These are phyloP conservation scores for Scaptomyza caliginosa DNA, from an alignment of 2,888 invertebrate species.

Conservation along the genomic window DNA sequence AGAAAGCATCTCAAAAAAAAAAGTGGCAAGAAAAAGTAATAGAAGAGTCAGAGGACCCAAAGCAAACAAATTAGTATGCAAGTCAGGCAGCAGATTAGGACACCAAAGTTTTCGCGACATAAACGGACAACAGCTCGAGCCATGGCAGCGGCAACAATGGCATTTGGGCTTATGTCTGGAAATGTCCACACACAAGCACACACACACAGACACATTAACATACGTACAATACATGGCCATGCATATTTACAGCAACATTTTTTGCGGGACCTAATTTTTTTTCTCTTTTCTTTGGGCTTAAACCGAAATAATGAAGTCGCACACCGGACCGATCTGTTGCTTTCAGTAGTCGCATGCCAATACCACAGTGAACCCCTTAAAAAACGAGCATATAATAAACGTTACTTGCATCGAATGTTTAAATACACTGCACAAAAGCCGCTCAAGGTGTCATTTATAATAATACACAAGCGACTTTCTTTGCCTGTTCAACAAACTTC, in stretches of 20 bases:
- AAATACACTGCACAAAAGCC: constrained; percentile 5
- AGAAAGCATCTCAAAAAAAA: constrained; percentile 35
- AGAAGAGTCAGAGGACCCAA: constrained; percentile 33
- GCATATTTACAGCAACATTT: constrained; percentile 4
- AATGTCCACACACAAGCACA: constrained; percentile 25
- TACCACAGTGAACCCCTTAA: constrained; percentile 17
- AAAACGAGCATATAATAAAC: background rate
- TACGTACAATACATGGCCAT: constrained; percentile 6
- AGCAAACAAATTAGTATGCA: constrained; percentile 80
- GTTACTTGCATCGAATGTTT: background rate
- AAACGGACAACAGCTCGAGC: constrained; percentile 67
- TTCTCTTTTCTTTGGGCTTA: constrained; percentile 28
- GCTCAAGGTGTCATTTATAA: background rate
- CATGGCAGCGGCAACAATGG: constrained; percentile 43
- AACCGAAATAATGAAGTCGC: constrained; percentile 68
- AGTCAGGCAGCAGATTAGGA: constrained; percentile 79
- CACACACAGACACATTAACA: constrained; percentile 17
- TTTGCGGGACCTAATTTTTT: constrained; percentile 1
- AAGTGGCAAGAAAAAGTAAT: background rate
- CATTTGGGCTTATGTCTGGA: constrained; percentile 48
- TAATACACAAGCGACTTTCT: background rate
- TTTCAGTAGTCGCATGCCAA: constrained; percentile 26
- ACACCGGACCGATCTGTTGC: constrained; percentile 65
- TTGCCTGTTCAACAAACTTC: background rate
- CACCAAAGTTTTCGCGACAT: constrained; percentile 80